Base-by-base conservation (phyloP, 2,797 vertebrate genomes). In the Sebastes jordani region DNA sequence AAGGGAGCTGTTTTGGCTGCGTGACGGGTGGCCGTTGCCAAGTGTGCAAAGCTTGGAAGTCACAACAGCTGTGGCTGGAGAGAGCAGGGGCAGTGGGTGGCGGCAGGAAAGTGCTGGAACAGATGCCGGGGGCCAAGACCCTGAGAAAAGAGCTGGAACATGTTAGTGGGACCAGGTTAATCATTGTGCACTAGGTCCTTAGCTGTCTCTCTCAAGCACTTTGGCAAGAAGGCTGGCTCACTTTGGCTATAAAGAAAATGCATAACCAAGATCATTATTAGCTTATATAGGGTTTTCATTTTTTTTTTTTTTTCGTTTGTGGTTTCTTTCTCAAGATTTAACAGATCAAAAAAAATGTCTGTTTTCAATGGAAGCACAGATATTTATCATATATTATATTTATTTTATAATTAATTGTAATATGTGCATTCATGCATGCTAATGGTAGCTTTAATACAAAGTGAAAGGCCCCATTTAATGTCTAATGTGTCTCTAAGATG, bases 1-100 rank as follows among this genome's bases (percentile, higher is more conserved):
- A 94, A 93, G 95, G 95, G 95, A 96, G 91, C 93, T 93, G 87
- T 95, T 95, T 91, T 96, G 92, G 92, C 94, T 93, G 59, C 86
- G 83, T 88, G 94, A 84, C 84, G 92, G 84, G 89, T 91, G 90
- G 78, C 88, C 84, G 84, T 80, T 96, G 93, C 93, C 94, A 95
- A 91, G 81, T 93, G 93, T 87, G 86, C 90, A 95, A 88, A 90
- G 89, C 89, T 86, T 87, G 71, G 87, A 92, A 85, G 84, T 85
- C 81, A 86, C 93, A 95, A 82, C 89, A 95, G 85, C 91, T 96
- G 89, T 82, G 88, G 84, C 72, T 88, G 86, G 80, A 91, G 81
- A 86, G 88, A 91, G 88, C 79, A 65, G 79, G 87, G 90, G 89
- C 85, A 86, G 77, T 85, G 92, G 88, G 93, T 95, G 92, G 91